Evolutionary conservation across 2,113 vertebrate species (phyloP), one percentile per base, ranked within the genome.

Genomic region (Tetraodon nigroviridis): DNA sequence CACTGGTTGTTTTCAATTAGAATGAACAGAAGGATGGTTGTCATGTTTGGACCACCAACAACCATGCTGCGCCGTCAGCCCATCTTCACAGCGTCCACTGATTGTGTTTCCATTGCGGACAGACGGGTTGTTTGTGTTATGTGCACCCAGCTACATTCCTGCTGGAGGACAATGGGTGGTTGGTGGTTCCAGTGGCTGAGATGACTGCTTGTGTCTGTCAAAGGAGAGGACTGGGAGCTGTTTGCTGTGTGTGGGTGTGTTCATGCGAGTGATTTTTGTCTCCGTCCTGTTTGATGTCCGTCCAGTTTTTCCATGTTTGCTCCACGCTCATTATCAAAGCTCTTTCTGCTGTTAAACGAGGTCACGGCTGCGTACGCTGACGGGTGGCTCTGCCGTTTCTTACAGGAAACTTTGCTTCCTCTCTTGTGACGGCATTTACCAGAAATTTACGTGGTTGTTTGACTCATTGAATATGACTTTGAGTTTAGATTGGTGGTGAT

Each of bases 381-480:
- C 32, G 32, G 29, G 8, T 32, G 29, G 32, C 11, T 37, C 32
- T 37, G 32, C 32, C 32, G 32, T 12, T 37, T 20, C 53, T 73
- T 73, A 67, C 74, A 73, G 65, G 67, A 81, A 76, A 69, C 3
- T 12, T 52, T 48, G 16, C 42, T 44, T 65, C 55, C 73, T 75
- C 59, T 73, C 42, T 21, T 4, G 58, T 51, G 63, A 70, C 59
- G 49, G 70, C 78, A 81, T 69, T 66, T 64, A 44, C 47, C 19
- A 62, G 63, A 46, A 17, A 52, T 69, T 69, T 52, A 41, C 53
- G 63, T 60, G 64, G 66, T 68, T 85, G 59, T 82, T 85, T 82
- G 82, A 87, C 79, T 90, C 82, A 86, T 62, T 49, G 58, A 59
- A 63, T 68, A 54, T 79, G 71, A 80, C 27, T 75, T 76, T 60